Evolutionary conservation across 1,140 invertebrate species (phyloP), one percentile per base, ranked within the genome.

Genomic region (Meloidogyne exigua): DNA sequence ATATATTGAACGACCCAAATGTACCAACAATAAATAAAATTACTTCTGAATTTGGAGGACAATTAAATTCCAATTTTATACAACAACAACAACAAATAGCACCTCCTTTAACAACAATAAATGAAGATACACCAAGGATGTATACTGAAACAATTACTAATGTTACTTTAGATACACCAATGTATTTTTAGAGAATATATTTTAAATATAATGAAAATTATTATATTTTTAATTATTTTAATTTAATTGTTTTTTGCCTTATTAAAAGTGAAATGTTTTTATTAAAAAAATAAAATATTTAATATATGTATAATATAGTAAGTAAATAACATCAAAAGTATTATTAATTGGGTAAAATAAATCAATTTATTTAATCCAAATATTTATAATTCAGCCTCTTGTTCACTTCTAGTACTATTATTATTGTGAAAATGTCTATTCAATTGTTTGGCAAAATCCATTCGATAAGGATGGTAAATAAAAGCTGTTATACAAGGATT

Each of bases 381-480:
- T n/a, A n/a, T n/a, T 49, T 49, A 57, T 7, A 57, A n/a, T 57
- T 57, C 49, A 57, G 49, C 49, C 5, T 57, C 49, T 44, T 71
- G 32, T 44, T 32, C 49, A 44, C 25, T 71, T 71, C 69, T 71
- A 23, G 28, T 71, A 28, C 69, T 71, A 36, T 12, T 28, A 2
- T 44, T 44, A 13, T 44, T 49, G 36, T 28, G 62, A 25, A 28
- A 71, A 57, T 57, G 49, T 57, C 49, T 57, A n/a, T 57, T 57
- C n/a, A 71, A 71, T 71, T 28, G 69, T 28, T 49, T 71, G 4
- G 62, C 69, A 71, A 71, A 71, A 28, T 62, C 57, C 72, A 73
- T 62, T 36, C 72, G 57, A 32, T 73, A 73, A 21, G 72, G 72
- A 64, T 73, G 72, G 36, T 73, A 73, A 73, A 73, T 73, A 65